Evolutionary conservation across 1,140 invertebrate genomes (phyloP), one percentile per base, ranked within the genome.

Genomic region (Arion vulgaris): DNA sequence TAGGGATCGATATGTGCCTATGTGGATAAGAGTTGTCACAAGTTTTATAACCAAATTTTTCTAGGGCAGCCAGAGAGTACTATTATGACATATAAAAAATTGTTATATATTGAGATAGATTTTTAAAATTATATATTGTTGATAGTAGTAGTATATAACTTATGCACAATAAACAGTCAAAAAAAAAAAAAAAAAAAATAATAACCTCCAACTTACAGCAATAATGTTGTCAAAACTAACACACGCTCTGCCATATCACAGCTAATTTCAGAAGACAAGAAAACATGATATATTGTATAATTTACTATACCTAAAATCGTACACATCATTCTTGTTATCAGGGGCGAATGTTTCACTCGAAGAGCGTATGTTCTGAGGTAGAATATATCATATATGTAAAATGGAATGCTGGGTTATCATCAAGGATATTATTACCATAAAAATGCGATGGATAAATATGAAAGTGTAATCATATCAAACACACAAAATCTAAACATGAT

Each of bases 1-100:
- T 38, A 85, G 87, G 49, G 92, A 93, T 78, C 88, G 93, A 81
- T 79, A 86, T 78, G 91, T 94, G 15, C 93, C 93, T 1, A 75
- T 92, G 19, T 94, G 93, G 93, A 92, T 94, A 17, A 87, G 89
- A 71, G 82, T 91, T 34, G 91, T 94, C 13, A 92, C 93, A 26
- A 89, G 87, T 57, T 84, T 93, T 78, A 91, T 93, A 74, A 93
- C 91, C 79, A 88, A 91, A 36, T 93, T 93, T 85, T 93, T 93
- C 83, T 93, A 71, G 51, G 1, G 13, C 1, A 77, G 0, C n/a
- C 51, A n/a, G 23, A 26, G 26, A 34, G 0, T 45, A 45, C 15
- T 45, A 45, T 15, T 15, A 45, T 45, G 41, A 17, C 15, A 5
- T 45, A 7, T 45, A 45, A 15, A 15, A 7, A 15, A 45, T 45